Conservation (phyloP, 2,888 invertebrate species). For the Alcis repandata region DNA sequence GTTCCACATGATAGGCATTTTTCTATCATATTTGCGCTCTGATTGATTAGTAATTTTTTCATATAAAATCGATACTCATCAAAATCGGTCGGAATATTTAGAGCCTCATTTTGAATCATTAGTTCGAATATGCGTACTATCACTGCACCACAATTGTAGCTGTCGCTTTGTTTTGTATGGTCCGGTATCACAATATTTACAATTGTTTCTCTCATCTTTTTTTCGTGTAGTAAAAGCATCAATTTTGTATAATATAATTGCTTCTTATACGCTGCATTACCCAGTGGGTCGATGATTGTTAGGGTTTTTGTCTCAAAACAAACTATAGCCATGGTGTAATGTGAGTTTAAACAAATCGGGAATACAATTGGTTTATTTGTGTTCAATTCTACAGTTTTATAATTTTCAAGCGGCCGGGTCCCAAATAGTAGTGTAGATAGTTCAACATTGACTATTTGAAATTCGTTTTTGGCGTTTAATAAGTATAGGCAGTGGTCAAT, state of each 20-base stretch:
- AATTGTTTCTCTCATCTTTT: neutral
- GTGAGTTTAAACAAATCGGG: constrained; percentile 3
- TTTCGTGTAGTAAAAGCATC: constrained; percentile 3
- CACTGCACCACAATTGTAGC: constrained; percentile 13
- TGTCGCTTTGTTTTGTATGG: neutral
- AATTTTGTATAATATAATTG: constrained; percentile 5
- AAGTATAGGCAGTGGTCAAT: constrained; percentile 11
- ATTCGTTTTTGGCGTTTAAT: neutral
- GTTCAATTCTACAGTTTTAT: neutral
- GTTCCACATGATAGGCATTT: neutral
- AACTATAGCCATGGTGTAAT: constrained; percentile 11
- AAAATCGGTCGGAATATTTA: neutral
- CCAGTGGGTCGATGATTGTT: constrained; percentile 14
- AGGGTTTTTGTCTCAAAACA: neutral
- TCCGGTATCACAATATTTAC: neutral
- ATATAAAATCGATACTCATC: neutral
- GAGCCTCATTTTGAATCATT: neutral
- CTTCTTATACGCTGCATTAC: neutral
- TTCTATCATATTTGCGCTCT: constrained; percentile 1
- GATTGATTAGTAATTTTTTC: neutral
- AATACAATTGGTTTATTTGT: constrained; percentile 6
- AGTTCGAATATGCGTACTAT: neutral
- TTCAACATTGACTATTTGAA: constrained; percentile 11
- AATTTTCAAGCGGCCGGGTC: neutral
- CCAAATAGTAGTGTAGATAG: constrained; percentile 9